Percentiles rank a stretch among this genome's conserved stretches.
Conservation (phyloP, 2,797 vertebrate genomes). For the Apodemus agrarius region DNA sequence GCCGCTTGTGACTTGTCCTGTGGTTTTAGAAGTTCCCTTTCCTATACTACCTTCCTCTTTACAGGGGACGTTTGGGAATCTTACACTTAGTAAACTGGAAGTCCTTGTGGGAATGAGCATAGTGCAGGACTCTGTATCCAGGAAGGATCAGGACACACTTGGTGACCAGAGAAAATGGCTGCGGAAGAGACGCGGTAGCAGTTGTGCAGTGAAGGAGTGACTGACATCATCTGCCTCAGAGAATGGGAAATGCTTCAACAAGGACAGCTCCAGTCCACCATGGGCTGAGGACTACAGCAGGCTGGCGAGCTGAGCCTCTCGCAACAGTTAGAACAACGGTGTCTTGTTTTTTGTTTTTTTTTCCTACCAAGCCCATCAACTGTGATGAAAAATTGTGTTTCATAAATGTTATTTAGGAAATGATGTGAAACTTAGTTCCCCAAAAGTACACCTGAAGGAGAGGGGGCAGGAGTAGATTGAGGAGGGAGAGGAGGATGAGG, state of each 20-base stretch:
- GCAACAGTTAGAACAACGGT: background rate
- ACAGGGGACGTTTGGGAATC: slow-evolving; percentile 21
- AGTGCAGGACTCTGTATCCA: background rate
- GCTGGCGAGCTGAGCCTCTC: background rate
- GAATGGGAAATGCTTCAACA: slow-evolving; percentile 2
- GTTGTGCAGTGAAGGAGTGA: background rate
- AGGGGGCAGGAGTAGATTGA: background rate
- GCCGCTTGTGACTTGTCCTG: slow-evolving; percentile 21
- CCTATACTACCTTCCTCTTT: slow-evolving; percentile 53
- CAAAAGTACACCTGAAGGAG: background rate
- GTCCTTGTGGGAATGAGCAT: background rate
- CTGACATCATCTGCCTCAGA: background rate
- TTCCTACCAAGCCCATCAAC: background rate
- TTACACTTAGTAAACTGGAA: slow-evolving; percentile 8
- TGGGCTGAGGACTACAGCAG: background rate
- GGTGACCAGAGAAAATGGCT: background rate
- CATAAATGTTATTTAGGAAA: background rate
- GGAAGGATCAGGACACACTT: background rate
- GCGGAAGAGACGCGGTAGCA: background rate
- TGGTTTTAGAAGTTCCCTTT: slow-evolving; percentile 44
- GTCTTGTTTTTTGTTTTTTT: background rate
- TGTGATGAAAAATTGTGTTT: background rate
- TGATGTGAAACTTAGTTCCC: background rate
- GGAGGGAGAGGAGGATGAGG: no score
- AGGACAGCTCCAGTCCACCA: background rate